Base-by-base conservation (phyloP, 2,888 invertebrate genomes). In the Tribolium freemani region DNA sequence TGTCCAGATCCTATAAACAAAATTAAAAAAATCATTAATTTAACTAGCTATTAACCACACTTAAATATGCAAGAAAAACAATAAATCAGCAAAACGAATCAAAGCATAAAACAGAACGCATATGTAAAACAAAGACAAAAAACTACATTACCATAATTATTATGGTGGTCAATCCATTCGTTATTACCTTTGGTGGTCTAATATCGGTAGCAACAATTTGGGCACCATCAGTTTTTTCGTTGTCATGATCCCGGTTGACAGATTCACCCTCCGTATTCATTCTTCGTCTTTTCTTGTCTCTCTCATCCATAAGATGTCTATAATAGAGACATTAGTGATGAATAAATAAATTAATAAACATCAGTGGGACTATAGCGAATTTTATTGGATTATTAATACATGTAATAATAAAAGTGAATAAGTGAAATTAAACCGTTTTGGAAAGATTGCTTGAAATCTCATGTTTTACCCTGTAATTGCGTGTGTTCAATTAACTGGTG, bases 381-480 rank as follows among this genome's bases (percentile, higher is more conserved):
- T 60, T 60, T 58, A 60, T 60, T 60, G 48, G 21, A 60, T 44
- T 57, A 57, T 26, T 57, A 57, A 9, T 56, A 31, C 56, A 21
- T 60, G 60, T 46, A 60, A 60, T 60, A 46, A 60, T 58, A 58
- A 60, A 60, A 60, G 21, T 53, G n/a, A 53, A 53, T 53, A 60
- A 51, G n/a, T 63, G 63, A 50, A 63, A 63, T 16, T 63, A 50
- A 50, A 50, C 63, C 50, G 63, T 63, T 30, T 51, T 63, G 63
- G 63, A 63, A 63, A 63, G 50, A 63, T 63, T 63, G 63, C 16
- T 63, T 63, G 63, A 63, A 63, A 63, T 63, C 63, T 63, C 63
- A 63, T 63, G 63, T 31, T 63, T 63, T 63, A 63, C 50, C 50
- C 63, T 50, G 38, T 57, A 31, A 48, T 11, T 48, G 48, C 48